Conservation (phyloP, 37 sponge, comb jelly and placozoan species). For the Dysidea cf. avara region DNA sequence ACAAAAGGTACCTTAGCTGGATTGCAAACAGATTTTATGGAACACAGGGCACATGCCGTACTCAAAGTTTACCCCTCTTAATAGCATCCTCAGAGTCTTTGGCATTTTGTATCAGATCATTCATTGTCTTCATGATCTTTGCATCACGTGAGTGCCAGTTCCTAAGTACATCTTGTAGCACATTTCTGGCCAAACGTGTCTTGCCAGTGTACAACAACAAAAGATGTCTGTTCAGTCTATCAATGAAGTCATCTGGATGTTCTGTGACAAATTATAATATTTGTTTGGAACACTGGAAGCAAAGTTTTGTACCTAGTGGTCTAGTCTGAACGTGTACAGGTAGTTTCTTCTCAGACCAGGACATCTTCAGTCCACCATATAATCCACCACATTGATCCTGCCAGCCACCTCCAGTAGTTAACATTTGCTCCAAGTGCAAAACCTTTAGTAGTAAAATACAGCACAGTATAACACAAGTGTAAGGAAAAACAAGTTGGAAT, state of each 20-base stretch:
- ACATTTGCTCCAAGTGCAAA: conserved; percentile 77
- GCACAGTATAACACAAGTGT: background rate
- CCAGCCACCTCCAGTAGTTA: conserved; percentile 91
- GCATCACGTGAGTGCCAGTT: conserved; percentile 75
- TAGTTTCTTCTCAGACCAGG: conserved; percentile 42
- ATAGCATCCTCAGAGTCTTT: conserved; percentile 44
- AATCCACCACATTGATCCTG: conserved; percentile 90
- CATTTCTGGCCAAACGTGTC: conserved; percentile 83
- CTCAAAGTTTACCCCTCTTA: conserved; percentile 28
- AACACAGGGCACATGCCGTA: background rate
- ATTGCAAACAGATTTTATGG: no score
- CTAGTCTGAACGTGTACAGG: conserved; percentile 37
- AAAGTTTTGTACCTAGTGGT: conserved; percentile 14
- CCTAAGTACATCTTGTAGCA: conserved; percentile 86
- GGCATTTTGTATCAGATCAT: conserved; percentile 52
- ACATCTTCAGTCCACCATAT: conserved; percentile 71
- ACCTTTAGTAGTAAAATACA: conserved; percentile 27
- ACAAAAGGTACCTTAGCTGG: background rate
- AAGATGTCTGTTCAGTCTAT: conserved; percentile 53
- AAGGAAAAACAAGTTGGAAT: no score
- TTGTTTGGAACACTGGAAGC: background rate
- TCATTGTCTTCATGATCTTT: conserved; percentile 57
- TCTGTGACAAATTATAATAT: background rate
- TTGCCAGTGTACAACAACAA: conserved; percentile 79
- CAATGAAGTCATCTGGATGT: conserved; percentile 35